Percentiles rank a stretch among this genome's conserved stretches.
These are phyloP conservation scores for Sesia apiformis DNA, from an alignment of 2,888 invertebrate species.

Conservation along the genomic window DNA sequence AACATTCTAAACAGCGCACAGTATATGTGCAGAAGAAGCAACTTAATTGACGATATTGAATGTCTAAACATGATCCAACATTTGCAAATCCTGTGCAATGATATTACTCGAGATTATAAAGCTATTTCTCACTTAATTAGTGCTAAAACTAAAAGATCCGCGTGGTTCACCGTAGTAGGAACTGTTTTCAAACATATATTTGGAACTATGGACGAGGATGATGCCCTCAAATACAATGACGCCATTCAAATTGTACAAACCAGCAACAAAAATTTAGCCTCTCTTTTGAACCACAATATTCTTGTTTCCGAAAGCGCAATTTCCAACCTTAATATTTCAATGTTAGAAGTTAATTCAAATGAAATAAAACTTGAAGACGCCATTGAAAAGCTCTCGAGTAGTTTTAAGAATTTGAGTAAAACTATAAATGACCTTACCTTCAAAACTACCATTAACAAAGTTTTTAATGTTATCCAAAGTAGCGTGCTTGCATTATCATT, in stretches of 20 bases:
- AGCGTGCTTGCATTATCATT: constrained; percentile 9
- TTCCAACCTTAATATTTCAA: background rate
- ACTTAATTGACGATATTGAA: constrained; percentile 1
- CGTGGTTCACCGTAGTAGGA: constrained; percentile 16
- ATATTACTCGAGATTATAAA: constrained; percentile 5
- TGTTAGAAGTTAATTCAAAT: background rate
- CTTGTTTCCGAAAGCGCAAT: background rate
- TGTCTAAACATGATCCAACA: constrained; percentile 8
- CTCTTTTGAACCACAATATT: constrained; percentile 9
- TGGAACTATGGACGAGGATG: constrained; percentile 16
- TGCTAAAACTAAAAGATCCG: constrained; percentile 7
- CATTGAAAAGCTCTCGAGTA: constrained; percentile 1
- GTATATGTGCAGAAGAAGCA: constrained; percentile 7
- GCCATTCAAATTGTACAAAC: constrained; percentile 10
- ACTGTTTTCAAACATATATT: constrained; percentile 14
- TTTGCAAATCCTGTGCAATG: constrained; percentile 2
- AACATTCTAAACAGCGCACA: constrained; percentile 5
- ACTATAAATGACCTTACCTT: constrained; percentile 4
- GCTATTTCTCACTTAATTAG: constrained; percentile 13
- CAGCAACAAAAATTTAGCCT: constrained; percentile 8
- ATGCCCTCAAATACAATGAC: constrained; percentile 12
- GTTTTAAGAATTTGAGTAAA: constrained; percentile 5
- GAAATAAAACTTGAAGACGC: background rate
- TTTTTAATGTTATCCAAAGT: constrained; percentile 7
- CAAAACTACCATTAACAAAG: constrained; percentile 2